phyloP scores from a whole-genome alignment of 2,113 vertebrate species.

The Sigmodon hispidus region DNA sequence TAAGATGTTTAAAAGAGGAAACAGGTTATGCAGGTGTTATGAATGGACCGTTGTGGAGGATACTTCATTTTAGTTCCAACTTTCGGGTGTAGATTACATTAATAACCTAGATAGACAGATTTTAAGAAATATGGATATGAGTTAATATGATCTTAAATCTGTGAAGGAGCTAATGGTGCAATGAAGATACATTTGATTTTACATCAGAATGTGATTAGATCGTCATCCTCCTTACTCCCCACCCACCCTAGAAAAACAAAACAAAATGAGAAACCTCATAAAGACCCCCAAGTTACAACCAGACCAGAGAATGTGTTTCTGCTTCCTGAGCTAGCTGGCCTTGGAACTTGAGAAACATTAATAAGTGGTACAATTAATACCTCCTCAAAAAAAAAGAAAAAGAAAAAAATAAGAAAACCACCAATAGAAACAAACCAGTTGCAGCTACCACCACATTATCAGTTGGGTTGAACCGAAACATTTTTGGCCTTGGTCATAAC shows the following conservation, averaged over 20 bases:
- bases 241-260: neutral
- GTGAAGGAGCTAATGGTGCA: neutral
- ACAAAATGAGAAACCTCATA: neutral
- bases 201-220: neutral
- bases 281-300: neutral
- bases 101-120: neutral
- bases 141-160: neutral
- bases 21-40: conserved; percentile 38
- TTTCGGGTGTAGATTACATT: neutral
- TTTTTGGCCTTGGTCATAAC: neutral
- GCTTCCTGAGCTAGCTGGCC: neutral
- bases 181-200: conserved; percentile 40
- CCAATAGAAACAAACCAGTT: too few relatives aligned
- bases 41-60: conserved; percentile 19
- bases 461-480: neutral
- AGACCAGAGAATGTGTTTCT: neutral
- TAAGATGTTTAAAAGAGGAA: conserved; percentile 48
- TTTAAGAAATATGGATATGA: conserved; percentile 38
- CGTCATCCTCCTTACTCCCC: neutral
- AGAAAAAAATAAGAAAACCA: too few relatives aligned
- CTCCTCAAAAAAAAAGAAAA: neutral
- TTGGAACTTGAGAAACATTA: neutral
- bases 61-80: conserved; percentile 23
- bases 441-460: neutral
- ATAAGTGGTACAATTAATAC: neutral